A percentile compares a stretch with the other conserved stretches of the same genome.
phyloP scores from a whole-genome alignment of 2,888 invertebrate genomes.

The Tenthredo distinguenda region DNA sequence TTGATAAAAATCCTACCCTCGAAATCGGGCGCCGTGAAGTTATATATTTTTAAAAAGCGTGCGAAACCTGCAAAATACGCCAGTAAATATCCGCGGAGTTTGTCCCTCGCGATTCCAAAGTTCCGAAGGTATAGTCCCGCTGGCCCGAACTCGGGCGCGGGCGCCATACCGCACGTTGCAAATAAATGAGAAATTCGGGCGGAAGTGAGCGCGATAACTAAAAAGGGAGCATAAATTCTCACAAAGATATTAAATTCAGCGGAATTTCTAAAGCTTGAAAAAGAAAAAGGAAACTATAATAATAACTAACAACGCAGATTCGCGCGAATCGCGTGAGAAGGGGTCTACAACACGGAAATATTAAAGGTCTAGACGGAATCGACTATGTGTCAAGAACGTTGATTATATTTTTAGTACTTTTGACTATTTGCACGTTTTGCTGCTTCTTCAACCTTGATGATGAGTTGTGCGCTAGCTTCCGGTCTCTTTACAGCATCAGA shows the following conservation, averaged over 20 bases:
- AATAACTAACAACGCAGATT: constrained; percentile 19
- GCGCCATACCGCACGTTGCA: constrained; percentile 17
- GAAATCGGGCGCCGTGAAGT: not conserved
- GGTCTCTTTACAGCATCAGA: not conserved
- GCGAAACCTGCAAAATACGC: constrained; percentile 42
- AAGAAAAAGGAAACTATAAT: not conserved
- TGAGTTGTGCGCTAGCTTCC: not conserved
- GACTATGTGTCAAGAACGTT: constrained; percentile 17
- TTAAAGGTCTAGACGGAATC: constrained; percentile 24
- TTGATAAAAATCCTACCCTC: constrained; percentile 36
- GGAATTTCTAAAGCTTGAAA: not conserved
- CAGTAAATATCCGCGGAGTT: constrained; percentile 38
- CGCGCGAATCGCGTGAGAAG: not conserved
- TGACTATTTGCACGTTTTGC: not conserved
- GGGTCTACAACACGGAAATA: not conserved
- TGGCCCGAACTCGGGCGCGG: not conserved
- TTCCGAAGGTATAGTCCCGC: constrained; percentile 18
- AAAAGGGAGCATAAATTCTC: constrained; percentile 40
- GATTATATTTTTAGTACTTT: constrained; percentile 14
- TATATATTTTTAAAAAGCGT: constrained; percentile 23
- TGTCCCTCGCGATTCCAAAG: constrained; percentile 47
- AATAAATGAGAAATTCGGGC: constrained; percentile 46
- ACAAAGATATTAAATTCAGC: constrained; percentile 36
- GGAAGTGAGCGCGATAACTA: constrained; percentile 32
- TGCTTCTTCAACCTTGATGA: not conserved